Percentiles rank a stretch among this genome's conserved stretches.
phyloP scores from a whole-genome alignment of 2,113 vertebrate genomes.

The Scolopax mira region DNA sequence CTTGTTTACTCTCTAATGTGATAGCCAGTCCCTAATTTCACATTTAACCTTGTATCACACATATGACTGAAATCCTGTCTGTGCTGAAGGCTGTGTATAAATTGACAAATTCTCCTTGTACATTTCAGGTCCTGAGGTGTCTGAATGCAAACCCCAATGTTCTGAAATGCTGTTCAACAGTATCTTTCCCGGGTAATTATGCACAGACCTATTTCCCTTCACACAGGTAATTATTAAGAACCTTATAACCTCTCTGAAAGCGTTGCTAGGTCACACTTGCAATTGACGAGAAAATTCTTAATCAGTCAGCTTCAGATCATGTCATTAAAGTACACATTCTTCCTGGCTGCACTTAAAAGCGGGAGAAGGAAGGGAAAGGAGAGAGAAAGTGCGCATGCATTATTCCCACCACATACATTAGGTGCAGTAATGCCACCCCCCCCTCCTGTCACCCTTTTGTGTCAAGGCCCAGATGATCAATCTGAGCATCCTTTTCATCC shows the following conservation, averaged over 20 bases:
- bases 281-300: not conserved
- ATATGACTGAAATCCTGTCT: not conserved
- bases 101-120: not conserved
- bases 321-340: not conserved
- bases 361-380: not conserved
- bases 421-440: no score
- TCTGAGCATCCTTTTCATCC: no score
- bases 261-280: not conserved
- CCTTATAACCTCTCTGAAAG: not conserved
- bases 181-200: not conserved
- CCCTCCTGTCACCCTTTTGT: no score
- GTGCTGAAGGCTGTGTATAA: not conserved
- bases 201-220: not conserved
- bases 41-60: not conserved
- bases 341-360: not conserved
- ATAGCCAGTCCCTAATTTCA: not conserved
- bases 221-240: not conserved
- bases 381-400: accelerated
- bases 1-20: not conserved
- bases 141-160: not conserved
- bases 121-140: not conserved
- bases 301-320: not conserved
- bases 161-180: not conserved
- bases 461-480: no score
- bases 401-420: not conserved